phyloP scores from a whole-genome alignment of 2,888 invertebrate genomes.

The Oligia strigilis region DNA sequence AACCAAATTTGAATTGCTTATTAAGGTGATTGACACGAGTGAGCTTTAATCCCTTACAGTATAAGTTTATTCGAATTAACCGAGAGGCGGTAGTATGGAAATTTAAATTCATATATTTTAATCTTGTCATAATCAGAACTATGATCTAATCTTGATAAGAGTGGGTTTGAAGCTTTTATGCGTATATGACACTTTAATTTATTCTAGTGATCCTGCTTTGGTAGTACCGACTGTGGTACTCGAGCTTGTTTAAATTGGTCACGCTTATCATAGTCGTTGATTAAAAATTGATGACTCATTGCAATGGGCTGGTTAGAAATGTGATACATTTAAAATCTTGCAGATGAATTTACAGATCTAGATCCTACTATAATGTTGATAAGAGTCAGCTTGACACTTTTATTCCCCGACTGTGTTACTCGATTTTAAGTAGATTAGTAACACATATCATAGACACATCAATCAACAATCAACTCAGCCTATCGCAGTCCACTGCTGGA shows the following conservation, averaged over 20 bases:
- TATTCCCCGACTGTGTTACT: slow-evolving; percentile 66
- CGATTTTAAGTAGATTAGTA: slow-evolving; percentile 39
- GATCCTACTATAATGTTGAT: slow-evolving; percentile 76
- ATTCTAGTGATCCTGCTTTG: slow-evolving; percentile 66
- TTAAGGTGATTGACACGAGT: slow-evolving; percentile 88
- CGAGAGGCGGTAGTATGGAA: slow-evolving; percentile 61
- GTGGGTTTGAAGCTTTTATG: slow-evolving; percentile 74
- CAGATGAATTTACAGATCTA: slow-evolving; percentile 24
- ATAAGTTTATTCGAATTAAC: slow-evolving; percentile 81
- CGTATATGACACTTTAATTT: slow-evolving; percentile 76
- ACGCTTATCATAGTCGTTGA: slow-evolving; percentile 28
- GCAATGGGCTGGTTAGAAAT: slow-evolving; percentile 15
- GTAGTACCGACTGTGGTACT: slow-evolving; percentile 37
- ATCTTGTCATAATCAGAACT: slow-evolving; percentile 73
- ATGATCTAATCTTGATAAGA: slow-evolving; percentile 78
- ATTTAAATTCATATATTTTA: slow-evolving; percentile 70
- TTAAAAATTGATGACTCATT: slow-evolving; percentile 32
- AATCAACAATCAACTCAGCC: no score
- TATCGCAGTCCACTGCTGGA: no score
- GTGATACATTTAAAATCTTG: slow-evolving; percentile 32
- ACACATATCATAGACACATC: slow-evolving; percentile 26
- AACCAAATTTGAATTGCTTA: slow-evolving; percentile 88
- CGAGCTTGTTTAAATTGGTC: slow-evolving; percentile 38
- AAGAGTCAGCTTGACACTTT: slow-evolving; percentile 73
- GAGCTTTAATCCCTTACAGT: slow-evolving; percentile 79